Evolutionary conservation across 2,888 invertebrate genomes (phyloP).

Genomic region (Hypena proboscidalis): DNA sequence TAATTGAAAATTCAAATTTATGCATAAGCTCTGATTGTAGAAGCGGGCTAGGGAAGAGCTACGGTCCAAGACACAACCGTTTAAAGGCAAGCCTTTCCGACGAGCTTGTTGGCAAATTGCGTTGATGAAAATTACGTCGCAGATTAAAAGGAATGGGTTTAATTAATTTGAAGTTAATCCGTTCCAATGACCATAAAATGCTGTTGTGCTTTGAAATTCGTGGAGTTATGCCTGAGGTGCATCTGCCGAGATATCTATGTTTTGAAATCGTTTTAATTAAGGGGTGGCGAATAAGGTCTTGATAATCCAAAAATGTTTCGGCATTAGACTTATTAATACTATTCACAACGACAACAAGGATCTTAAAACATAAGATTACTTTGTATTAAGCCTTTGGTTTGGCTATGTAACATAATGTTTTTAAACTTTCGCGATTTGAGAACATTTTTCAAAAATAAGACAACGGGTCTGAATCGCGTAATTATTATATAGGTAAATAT

Average conservation of each 20-base stretch:
- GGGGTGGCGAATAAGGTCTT: background rate
- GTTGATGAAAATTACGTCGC: slow-evolving; percentile 69
- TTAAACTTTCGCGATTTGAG: no score
- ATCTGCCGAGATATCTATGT: background rate
- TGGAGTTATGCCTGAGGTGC: background rate
- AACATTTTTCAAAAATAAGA: no score
- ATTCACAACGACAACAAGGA: no score
- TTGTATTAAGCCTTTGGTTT: no score
- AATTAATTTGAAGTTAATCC: slow-evolving; percentile 60
- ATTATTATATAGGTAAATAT: no score
- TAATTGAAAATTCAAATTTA: slow-evolving; percentile 86
- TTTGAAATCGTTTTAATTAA: background rate
- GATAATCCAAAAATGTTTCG: background rate
- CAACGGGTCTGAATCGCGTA: no score
- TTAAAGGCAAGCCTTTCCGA: slow-evolving; percentile 70
- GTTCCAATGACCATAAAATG: slow-evolving; percentile 31
- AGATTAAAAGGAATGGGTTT: slow-evolving; percentile 64
- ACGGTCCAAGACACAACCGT: slow-evolving; percentile 59
- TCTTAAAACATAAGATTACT: no score
- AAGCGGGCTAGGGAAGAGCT: slow-evolving; percentile 57
- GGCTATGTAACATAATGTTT: no score
- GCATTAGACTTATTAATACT: no score
- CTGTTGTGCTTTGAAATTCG: background rate
- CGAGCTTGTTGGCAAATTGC: slow-evolving; percentile 70
- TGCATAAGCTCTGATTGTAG: slow-evolving; percentile 85